Evolutionary conservation across 1,140 invertebrate genomes (phyloP).

Genomic region (Hyposmocoma kahamanoa): DNA sequence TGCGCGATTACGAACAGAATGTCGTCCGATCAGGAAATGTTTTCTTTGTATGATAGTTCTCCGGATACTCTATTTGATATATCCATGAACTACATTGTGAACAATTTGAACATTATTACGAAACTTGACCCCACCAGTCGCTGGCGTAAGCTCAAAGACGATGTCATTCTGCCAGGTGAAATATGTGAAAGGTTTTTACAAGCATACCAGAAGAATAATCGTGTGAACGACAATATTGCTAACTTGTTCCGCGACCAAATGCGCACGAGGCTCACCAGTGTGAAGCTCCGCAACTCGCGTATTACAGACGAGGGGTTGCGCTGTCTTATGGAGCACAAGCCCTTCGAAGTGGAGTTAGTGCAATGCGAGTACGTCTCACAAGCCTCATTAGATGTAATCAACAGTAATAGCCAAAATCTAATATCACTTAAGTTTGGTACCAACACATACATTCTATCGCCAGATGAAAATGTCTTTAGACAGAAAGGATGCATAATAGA

Average conservation of each 20-base stretch:
- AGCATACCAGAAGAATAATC: constrained; percentile 75
- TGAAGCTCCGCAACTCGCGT: constrained; percentile 81
- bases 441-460: constrained; percentile 32
- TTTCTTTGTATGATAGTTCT: constrained; percentile 37
- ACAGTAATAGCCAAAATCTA: constrained; percentile 69
- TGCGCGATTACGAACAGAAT: constrained; percentile 31
- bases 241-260: constrained; percentile 81
- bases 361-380: constrained; percentile 81
- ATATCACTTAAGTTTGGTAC: constrained; percentile 57
- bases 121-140: constrained; percentile 29
- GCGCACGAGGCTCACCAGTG: constrained; percentile 79
- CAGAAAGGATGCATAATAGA: constrained; percentile 73
- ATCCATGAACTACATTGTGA: constrained; percentile 44
- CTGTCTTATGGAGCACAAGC: constrained; percentile 80
- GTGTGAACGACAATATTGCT: constrained; percentile 79
- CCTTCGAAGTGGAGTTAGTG: constrained; percentile 82
- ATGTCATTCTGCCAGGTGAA: constrained; percentile 55
- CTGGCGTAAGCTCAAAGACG: constrained; percentile 44
- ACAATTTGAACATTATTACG: constrained; percentile 45
- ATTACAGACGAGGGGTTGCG: constrained; percentile 81
- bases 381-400: constrained; percentile 75
- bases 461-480: constrained; percentile 32
- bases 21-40: constrained; percentile 31
- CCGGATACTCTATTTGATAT: constrained; percentile 44
- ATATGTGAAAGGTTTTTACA: constrained; percentile 74